Base-by-base conservation (phyloP, 1,140 invertebrate species). In the Phocides pigmalion region DNA sequence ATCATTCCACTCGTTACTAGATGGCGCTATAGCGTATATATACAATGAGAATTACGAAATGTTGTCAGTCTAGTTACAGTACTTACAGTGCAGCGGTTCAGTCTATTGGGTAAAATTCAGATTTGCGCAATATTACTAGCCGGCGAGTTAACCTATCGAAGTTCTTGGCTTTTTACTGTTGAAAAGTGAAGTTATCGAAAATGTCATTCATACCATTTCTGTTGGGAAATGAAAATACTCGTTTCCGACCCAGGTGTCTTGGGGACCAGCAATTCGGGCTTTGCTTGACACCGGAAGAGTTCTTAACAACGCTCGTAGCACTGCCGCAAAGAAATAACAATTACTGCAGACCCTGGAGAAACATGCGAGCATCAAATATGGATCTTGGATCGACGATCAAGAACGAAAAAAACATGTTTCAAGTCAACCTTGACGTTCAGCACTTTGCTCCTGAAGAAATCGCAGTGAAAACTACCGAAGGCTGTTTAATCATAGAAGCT, bases 381-480 rank as follows among this genome's bases (percentile, higher is more conserved):
- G 81, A 84, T 25, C 22, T 65, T 3, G 79, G 76, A 4, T 83
- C 79, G 0, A 74, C 74, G 1, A 79, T 87, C 8, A 84, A 78
- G 44, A 64, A 67, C 32, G 82, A 87, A 2, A 84, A 83, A 50
- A 70, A 81, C 35, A 82, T 79, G 46, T 95, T 94, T 68, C 93
- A 96, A 79, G 94, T 95, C 0, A 94, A 93, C 71, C 84, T 97
- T 68, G 97, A 98, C 79, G 96, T 98, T 1, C 94, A 96, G 28
- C 96, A 98, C 64, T 98, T 98, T 77, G 92, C 94, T 32, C 96
- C 97, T 0, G 94, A 95, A 56, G 97, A 98, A 79, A 95, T 98
- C 12, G 93, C 93, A 5, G 96, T 98, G 0, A 97, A 96, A 77
- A 95, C 95, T 1, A 93, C 94, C 0, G 96, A 97, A 51, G 94